A percentile compares a stretch with the other conserved stretches of the same genome.
These are phyloP conservation scores for Drosophila watanabei DNA, from an alignment of 1,140 invertebrate genomes.

Conservation along the genomic window DNA sequence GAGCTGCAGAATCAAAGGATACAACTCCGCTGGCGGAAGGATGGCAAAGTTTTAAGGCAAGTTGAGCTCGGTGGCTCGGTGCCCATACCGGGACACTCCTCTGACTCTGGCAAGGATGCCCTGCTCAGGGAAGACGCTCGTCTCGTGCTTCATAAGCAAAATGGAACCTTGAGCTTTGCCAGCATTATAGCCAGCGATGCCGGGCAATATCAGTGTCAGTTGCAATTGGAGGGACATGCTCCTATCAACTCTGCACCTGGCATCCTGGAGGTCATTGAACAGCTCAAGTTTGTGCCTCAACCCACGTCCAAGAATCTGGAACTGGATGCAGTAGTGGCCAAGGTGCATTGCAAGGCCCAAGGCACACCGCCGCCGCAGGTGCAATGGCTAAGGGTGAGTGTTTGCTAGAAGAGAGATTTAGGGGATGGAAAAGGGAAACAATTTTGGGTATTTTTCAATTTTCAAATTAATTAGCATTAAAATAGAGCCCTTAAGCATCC, in stretches of 20 bases:
- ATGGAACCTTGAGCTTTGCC: conserved; percentile 76
- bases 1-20: conserved; percentile 78
- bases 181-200: conserved; percentile 80
- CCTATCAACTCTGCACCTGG: conserved; percentile 57
- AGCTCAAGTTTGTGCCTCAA: conserved; percentile 93
- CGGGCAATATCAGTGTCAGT: conserved; percentile 79
- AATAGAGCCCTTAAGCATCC: no score
- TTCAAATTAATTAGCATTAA: no score
- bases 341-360: conserved; percentile 95
- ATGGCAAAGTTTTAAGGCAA: conserved; percentile 88
- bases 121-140: conserved; percentile 69
- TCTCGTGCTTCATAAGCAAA: conserved; percentile 69
- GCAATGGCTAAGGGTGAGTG: conserved; percentile 91
- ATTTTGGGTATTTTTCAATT: not conserved
- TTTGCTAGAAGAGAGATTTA: not conserved
- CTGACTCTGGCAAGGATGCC: conserved; percentile 64
- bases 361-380: conserved; percentile 92
- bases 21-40: conserved; percentile 90
- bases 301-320: conserved; percentile 94
- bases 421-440: not conserved
- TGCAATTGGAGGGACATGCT: conserved; percentile 71
- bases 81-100: conserved; percentile 40
- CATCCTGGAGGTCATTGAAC: conserved; percentile 87
- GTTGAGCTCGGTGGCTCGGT: conserved; percentile 72
- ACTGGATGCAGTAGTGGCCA: conserved; percentile 89